Conservation (phyloP, 2,113 vertebrate species). For the Hippocampus zosterae region DNA sequence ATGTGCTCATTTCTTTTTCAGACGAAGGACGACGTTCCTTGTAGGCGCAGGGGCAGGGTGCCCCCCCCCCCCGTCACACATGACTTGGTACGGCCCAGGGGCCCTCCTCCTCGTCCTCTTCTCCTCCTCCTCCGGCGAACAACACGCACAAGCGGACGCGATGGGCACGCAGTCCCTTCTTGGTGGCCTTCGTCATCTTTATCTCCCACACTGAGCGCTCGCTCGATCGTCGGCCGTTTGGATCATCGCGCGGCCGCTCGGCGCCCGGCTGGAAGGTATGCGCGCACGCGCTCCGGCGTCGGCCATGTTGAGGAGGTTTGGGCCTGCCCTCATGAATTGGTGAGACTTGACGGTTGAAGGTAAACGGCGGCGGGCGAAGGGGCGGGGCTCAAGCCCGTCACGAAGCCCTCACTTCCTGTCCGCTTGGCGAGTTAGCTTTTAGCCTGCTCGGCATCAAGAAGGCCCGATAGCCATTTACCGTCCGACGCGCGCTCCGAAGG, state of each 20-base stretch:
- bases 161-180: constrained; percentile 18
- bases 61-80: neutral
- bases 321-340: too few species aligned
- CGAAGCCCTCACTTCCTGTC: neutral
- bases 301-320: too few species aligned
- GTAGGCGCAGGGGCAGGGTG: neutral
- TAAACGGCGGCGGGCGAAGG: neutral
- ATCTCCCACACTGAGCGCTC: neutral
- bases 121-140: neutral
- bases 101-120: constrained; percentile 21
- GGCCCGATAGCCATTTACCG: too few species aligned
- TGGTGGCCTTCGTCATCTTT: constrained; percentile 3
- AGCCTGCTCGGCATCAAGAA: too few species aligned
- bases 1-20: too few species aligned
- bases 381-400: neutral
- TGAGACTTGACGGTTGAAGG: neutral
- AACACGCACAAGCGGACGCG: neutral
- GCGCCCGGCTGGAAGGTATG: neutral
- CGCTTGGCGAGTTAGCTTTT: neutral
- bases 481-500: too few species aligned
- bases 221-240: neutral
- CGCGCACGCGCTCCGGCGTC: too few species aligned
- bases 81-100: neutral
- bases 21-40: too few species aligned
- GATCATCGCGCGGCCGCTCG: neutral